These are phyloP conservation scores for Icerya purchasi DNA, from an alignment of 2,888 invertebrate genomes.

Conservation along the genomic window DNA sequence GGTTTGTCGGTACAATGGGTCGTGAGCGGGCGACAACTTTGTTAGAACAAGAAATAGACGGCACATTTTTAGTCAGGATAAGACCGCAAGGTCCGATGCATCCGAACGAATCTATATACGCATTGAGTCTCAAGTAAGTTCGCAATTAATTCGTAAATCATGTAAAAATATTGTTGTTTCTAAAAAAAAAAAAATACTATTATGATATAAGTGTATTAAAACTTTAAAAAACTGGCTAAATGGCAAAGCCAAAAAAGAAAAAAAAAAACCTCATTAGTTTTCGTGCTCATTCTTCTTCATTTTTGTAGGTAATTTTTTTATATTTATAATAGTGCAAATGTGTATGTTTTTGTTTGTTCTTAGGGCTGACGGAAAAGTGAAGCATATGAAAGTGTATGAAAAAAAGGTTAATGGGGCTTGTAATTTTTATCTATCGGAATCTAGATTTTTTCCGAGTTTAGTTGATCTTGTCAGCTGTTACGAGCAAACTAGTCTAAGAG, in stretches of 20 bases:
- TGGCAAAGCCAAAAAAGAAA: not conserved
- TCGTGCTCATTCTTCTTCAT: not conserved
- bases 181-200: not conserved
- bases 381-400: conserved; percentile 75
- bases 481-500: conserved; percentile 69
- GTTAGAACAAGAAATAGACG: conserved; percentile 54
- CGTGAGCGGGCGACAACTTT: conserved; percentile 51
- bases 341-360: too few species aligned
- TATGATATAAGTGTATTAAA: too few species aligned
- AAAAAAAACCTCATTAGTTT: too few species aligned
- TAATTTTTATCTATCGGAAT: conserved; percentile 67
- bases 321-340: too few species aligned
- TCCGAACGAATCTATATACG: conserved; percentile 50
- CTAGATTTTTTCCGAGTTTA: conserved; percentile 72
- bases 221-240: not conserved
- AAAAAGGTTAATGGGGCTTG: conserved; percentile 44
- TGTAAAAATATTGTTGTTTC: not conserved
- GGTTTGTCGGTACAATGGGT: conserved; percentile 77
- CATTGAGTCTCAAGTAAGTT: conserved; percentile 60
- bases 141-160: not conserved
- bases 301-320: not conserved
- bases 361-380: conserved; percentile 72
- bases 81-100: conserved; percentile 43
- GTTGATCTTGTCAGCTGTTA: conserved; percentile 86
- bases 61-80: conserved; percentile 65